Evolutionary conservation across 2,888 invertebrate species (phyloP).

Genomic region (Hyppa rectilinea): DNA sequence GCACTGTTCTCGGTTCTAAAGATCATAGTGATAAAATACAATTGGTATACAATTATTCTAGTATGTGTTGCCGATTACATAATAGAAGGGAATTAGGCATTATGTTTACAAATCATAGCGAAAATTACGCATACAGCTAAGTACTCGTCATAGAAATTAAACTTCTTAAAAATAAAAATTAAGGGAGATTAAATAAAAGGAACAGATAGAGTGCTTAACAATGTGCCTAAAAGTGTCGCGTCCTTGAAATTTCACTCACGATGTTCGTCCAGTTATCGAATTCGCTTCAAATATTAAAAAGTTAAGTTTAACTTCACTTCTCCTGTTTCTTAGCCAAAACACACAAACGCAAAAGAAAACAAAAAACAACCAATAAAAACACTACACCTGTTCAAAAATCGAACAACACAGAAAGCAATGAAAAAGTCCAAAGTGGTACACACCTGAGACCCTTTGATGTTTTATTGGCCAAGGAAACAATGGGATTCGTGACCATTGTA

Average conservation of each 20-base stretch:
- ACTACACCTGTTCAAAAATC: conserved; percentile 56
- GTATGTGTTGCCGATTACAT: neutral
- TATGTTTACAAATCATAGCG: neutral
- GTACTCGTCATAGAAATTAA: too few species aligned
- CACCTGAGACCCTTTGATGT: conserved; percentile 74
- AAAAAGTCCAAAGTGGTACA: conserved; percentile 63
- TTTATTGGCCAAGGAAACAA: conserved; percentile 78
- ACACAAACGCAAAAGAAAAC: neutral
- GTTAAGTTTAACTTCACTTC: neutral
- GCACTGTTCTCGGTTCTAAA: neutral
- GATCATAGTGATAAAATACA: conserved; percentile 10
- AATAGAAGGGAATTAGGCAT: neutral
- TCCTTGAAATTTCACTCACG: too few species aligned
- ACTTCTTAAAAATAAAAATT: too few species aligned
- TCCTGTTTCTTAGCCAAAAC: conserved; percentile 30
- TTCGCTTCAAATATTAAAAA: too few species aligned
- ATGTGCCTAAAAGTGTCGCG: too few species aligned
- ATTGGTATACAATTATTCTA: neutral
- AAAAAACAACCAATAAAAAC: conserved; percentile 42
- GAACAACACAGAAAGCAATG: conserved; percentile 63
- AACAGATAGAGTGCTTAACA: too few species aligned
- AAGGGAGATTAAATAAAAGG: too few species aligned
- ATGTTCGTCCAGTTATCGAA: too few species aligned
- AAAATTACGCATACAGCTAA: too few species aligned
- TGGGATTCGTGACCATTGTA: conserved; percentile 74